Percentiles rank a stretch among this genome's conserved stretches.
Conservation (phyloP, 2,888 invertebrate species). For the Sinodicranocentrus sp. region DNA sequence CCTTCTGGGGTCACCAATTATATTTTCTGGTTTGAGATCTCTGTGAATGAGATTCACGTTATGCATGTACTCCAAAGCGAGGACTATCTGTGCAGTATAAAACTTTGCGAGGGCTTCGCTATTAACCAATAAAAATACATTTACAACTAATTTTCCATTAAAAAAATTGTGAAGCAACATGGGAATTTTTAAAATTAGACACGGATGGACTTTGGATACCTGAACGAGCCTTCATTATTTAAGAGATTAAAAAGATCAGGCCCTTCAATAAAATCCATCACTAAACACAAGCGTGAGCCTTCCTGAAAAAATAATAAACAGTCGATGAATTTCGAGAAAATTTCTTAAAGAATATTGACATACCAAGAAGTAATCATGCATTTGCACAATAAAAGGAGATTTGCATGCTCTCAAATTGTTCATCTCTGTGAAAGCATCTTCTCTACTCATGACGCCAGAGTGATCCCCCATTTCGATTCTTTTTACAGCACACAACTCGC, state of each 20-base stretch:
- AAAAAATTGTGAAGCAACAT: constrained; percentile 1
- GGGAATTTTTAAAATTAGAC: too few relatives aligned
- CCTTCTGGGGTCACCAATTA: constrained; percentile 47
- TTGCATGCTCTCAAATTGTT: not conserved
- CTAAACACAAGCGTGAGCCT: not conserved
- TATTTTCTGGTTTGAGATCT: constrained; percentile 67
- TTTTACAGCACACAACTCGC: not conserved
- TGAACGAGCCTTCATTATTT: not conserved
- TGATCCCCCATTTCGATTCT: not conserved
- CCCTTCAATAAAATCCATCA: not conserved
- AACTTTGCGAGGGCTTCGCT: constrained; percentile 54
- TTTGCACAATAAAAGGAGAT: not conserved
- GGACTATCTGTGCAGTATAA: constrained; percentile 53
- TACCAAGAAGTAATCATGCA: constrained; percentile 1
- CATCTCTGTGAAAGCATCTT: not conserved
- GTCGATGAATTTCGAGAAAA: too few relatives aligned
- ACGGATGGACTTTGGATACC: constrained; percentile 6
- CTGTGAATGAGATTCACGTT: constrained; percentile 55
- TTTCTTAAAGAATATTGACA: too few relatives aligned
- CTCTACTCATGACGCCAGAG: not conserved
- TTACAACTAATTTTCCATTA: too few relatives aligned
- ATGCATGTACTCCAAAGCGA: constrained; percentile 62
- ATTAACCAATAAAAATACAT: too few relatives aligned
- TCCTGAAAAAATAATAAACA: constrained; percentile 1
- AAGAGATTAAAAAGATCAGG: not conserved